Evolutionary conservation across 2,888 invertebrate genomes (phyloP), one percentile per base, ranked within the genome.

Genomic region (Epinotia bilunana): DNA sequence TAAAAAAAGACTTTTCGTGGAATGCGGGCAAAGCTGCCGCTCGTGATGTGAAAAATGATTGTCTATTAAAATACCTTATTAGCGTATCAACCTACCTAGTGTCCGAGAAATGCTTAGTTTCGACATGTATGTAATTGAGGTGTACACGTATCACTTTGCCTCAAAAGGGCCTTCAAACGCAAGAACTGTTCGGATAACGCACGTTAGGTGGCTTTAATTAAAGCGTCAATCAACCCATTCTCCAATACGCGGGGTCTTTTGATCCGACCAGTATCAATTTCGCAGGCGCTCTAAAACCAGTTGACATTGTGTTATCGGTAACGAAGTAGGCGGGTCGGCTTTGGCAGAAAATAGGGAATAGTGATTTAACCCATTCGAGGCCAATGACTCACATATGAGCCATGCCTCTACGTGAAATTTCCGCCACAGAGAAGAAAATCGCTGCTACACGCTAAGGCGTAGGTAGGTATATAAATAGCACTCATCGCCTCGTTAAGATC

Each of bases 181-280:
- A 63, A 72, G 33, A 57, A 55, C 68, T 46, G 65, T 49, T 58
- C 20, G 58, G 46, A 58, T 74, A 69, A 74, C 74, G 69, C n/a
- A 49, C 46, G 74, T 62, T 63, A 57, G 58, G 69, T 58, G 46
- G 74, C 69, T 49, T 69, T 74, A 74, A 74, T 74, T 63, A 74
- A 74, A 63, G 61, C 69, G 74, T 69, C 74, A 74, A 74, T 74
- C 74, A 74, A 69, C 20, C 68, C 62, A 74, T 72, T 65, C 60
- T 18, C 64, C 33, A 58, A 28, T 64, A 72, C 72, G 43, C n/a
- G 68, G 64, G 28, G 43, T 63, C 74, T 69, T 74, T 74, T 74
- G 74, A 63, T 74, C 49, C 7, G 43, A n/a, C 58, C 58, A 33
- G 69, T 69, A 63, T 74, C 69, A 63, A 69, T 69, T 69, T 73